phyloP scores from a whole-genome alignment of 2,113 vertebrate species.

The Siniperca knerii region DNA sequence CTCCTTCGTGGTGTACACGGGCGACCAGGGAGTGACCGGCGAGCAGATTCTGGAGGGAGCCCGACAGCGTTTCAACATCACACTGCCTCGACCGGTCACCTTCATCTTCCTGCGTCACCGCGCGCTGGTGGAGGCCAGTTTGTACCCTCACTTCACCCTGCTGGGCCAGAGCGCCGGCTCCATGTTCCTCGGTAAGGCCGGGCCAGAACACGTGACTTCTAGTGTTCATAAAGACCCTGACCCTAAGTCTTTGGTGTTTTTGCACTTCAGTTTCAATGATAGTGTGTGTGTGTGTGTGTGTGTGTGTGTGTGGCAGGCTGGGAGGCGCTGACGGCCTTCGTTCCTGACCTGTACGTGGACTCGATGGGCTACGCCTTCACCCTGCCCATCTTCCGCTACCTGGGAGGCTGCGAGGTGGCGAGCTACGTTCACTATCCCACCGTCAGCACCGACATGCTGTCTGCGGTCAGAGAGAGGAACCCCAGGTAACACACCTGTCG shows the following conservation, averaged over 20 bases:
- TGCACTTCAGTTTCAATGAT: no score
- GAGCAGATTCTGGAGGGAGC: constrained; percentile 91
- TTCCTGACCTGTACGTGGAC: constrained; percentile 93
- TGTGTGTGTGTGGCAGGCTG: constrained; percentile 78
- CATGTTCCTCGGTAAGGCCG: constrained; percentile 84
- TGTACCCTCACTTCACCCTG: constrained; percentile 93
- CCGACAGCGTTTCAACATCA: constrained; percentile 90
- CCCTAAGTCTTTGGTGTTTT: no score
- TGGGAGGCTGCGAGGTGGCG: constrained; percentile 88
- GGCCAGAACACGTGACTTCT: background rate
- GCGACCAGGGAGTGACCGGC: constrained; percentile 86
- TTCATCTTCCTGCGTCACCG: constrained; percentile 91
- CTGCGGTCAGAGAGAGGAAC: constrained; percentile 89
- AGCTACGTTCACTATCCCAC: constrained; percentile 98
- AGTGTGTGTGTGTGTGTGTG: background rate
- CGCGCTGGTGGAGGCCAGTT: constrained; percentile 89
- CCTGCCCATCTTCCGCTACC: constrained; percentile 91
- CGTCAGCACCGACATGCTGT: constrained; percentile 96
- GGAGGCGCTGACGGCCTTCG: constrained; percentile 90
- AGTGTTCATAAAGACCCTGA: no score
- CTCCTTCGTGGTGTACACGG: constrained; percentile 90
- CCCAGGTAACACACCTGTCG: constrained; percentile 71
- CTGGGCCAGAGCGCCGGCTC: constrained; percentile 95
- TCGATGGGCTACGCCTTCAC: constrained; percentile 97
- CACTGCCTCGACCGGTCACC: constrained; percentile 84